phyloP scores from a whole-genome alignment of 2,113 vertebrate genomes.

The Perognathus longimembris region DNA sequence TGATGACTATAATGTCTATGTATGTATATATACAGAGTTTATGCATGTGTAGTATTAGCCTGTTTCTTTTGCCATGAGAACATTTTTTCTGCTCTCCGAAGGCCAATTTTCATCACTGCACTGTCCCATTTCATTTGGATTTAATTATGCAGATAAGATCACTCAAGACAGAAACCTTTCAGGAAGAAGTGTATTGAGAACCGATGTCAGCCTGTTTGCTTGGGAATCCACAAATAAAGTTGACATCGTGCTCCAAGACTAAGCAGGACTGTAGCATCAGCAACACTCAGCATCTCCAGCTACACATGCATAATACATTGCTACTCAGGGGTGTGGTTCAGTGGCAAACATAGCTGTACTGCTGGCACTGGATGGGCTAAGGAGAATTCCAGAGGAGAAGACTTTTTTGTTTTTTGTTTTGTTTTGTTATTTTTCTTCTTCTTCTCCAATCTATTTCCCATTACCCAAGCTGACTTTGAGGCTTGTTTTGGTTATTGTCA shows the following conservation, averaged over 20 bases:
- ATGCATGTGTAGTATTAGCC: background rate
- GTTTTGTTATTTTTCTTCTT: background rate
- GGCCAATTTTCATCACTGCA: slow-evolving; percentile 3
- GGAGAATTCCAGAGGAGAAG: slow-evolving; percentile 58
- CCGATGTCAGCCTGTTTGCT: background rate
- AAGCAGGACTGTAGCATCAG: background rate
- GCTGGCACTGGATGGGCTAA: slow-evolving; percentile 43
- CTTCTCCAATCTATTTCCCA: slow-evolving; percentile 34
- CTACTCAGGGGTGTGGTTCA: slow-evolving; percentile 28
- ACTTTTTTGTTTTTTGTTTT: background rate
- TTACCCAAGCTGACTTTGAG: slow-evolving; percentile 52
- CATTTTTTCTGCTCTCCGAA: slow-evolving; percentile 16
- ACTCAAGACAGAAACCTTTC: background rate
- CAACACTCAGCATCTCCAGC: background rate
- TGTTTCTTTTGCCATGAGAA: background rate
- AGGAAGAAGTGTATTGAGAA: background rate
- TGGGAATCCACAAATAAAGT: background rate
- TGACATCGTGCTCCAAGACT: background rate
- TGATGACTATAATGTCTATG: background rate
- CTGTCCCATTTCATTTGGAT: slow-evolving; percentile 14
- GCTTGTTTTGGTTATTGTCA: slow-evolving; percentile 66
- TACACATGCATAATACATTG: background rate
- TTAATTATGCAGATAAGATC: slow-evolving; percentile 31
- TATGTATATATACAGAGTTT: background rate
- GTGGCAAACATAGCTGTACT: background rate